Evolutionary conservation across 2,113 vertebrate genomes (phyloP).

Genomic region (Nothocercus julius): DNA sequence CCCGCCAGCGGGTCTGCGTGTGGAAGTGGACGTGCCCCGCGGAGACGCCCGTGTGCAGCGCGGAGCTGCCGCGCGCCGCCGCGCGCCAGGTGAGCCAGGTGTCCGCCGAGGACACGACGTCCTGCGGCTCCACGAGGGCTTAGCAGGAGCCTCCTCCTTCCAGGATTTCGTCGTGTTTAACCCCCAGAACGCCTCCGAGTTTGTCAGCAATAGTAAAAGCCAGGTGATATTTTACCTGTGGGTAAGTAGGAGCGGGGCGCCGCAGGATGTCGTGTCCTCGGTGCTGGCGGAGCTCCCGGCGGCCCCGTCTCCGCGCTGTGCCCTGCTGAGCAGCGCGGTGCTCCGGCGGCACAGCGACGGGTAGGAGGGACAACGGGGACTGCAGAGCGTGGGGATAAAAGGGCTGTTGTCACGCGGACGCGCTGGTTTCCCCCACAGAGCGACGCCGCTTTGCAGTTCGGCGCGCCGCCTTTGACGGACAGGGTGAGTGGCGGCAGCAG

Average conservation of each 20-base stretch:
- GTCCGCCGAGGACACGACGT: no score
- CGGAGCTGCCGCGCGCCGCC: conserved; percentile 75
- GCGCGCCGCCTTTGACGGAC: conserved; percentile 71
- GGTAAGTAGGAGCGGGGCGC: conserved; percentile 75
- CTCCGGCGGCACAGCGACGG: not conserved
- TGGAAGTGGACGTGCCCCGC: conserved; percentile 89
- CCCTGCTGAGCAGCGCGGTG: not conserved
- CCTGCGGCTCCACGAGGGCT: no score
- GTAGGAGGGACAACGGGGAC: not conserved
- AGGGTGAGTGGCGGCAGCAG: conserved; percentile 72
- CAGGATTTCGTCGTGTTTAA: conserved; percentile 85
- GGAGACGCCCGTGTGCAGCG: conserved; percentile 74
- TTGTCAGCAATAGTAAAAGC: conserved; percentile 88
- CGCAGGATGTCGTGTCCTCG: not conserved
- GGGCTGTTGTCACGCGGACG: not conserved
- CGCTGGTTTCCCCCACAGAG: conserved; percentile 69
- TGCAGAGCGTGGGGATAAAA: not conserved
- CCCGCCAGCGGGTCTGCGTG: conserved; percentile 81
- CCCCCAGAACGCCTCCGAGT: conserved; percentile 78
- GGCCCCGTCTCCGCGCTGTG: not conserved
- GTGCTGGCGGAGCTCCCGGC: not conserved
- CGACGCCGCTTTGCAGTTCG: conserved; percentile 52
- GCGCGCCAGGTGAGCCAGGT: conserved; percentile 89
- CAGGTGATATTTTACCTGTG: conserved; percentile 85
- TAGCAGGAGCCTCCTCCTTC: conserved; percentile 2